Percentiles rank a stretch among this genome's conserved stretches.
Conservation (phyloP, 2,797 vertebrate species). For the Tinamus major region DNA sequence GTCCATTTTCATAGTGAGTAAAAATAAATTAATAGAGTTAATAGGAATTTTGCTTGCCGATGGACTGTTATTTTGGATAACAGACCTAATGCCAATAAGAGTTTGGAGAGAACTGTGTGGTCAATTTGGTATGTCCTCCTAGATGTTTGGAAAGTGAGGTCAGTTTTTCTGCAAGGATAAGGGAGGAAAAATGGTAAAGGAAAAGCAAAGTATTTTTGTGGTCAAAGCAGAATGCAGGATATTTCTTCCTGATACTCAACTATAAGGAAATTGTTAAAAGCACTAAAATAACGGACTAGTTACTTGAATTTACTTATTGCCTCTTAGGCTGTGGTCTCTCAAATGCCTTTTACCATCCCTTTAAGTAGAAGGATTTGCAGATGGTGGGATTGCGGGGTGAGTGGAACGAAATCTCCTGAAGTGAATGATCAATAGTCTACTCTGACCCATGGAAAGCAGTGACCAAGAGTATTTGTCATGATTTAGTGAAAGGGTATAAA, state of each 20-base stretch:
- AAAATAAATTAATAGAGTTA: background rate
- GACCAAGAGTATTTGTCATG: background rate
- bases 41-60: background rate
- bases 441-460: fast-evolving
- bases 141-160: constrained; percentile 45
- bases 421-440: background rate
- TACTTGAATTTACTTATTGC: background rate
- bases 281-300: background rate
- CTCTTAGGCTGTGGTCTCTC: background rate
- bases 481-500: background rate
- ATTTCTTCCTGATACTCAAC: background rate
- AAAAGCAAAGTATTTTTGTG: constrained; percentile 32
- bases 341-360: background rate
- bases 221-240: constrained; percentile 8
- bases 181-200: constrained; percentile 14
- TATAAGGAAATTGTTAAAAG: background rate
- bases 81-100: constrained; percentile 6
- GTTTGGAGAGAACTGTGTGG: background rate
- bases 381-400: background rate
- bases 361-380: background rate
- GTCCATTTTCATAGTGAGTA: background rate
- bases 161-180: constrained; percentile 40
- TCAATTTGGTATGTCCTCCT: constrained; percentile 3
- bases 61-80: background rate
- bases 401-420: background rate